phyloP scores from a whole-genome alignment of 2,797 vertebrate genomes.

The Peromyscus attwateri region DNA sequence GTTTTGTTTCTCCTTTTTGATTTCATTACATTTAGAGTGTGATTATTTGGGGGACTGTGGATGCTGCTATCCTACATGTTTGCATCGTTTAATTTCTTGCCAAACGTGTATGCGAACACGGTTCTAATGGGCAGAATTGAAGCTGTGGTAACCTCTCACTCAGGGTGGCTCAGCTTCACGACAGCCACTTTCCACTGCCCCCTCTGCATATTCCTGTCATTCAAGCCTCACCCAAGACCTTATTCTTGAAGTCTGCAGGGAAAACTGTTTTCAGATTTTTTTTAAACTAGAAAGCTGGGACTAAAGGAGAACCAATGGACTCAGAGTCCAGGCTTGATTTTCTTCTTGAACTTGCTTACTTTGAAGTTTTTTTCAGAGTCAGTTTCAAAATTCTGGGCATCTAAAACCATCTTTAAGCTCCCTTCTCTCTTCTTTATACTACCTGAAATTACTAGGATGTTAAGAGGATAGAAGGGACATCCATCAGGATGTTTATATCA shows the following conservation, averaged over 20 bases:
- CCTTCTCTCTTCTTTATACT: constrained; percentile 63
- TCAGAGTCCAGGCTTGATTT: constrained; percentile 55
- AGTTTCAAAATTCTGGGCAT: constrained; percentile 78
- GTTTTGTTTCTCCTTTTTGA: neutral
- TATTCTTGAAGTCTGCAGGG: neutral
- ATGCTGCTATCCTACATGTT: constrained; percentile 48
- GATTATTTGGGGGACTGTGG: constrained; percentile 36
- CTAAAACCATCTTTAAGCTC: constrained; percentile 76
- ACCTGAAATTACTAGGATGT: constrained; percentile 63
- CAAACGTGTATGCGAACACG: constrained; percentile 1
- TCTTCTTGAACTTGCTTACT: constrained; percentile 80
- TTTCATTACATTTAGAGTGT: constrained; percentile 50
- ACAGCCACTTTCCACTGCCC: neutral
- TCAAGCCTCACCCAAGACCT: neutral
- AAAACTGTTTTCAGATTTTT: neutral
- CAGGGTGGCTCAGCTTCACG: neutral
- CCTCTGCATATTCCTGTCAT: neutral
- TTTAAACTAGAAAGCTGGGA: neutral
- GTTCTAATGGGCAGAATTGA: constrained; percentile 41
- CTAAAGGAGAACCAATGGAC: neutral
- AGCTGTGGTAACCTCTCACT: neutral
- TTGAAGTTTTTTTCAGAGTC: constrained; percentile 77
- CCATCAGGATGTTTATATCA: neutral
- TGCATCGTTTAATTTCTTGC: constrained; percentile 61
- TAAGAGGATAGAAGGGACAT: constrained; percentile 73